Conservation (phyloP, 2,797 vertebrate genomes). For the Tragopan temminckii region DNA sequence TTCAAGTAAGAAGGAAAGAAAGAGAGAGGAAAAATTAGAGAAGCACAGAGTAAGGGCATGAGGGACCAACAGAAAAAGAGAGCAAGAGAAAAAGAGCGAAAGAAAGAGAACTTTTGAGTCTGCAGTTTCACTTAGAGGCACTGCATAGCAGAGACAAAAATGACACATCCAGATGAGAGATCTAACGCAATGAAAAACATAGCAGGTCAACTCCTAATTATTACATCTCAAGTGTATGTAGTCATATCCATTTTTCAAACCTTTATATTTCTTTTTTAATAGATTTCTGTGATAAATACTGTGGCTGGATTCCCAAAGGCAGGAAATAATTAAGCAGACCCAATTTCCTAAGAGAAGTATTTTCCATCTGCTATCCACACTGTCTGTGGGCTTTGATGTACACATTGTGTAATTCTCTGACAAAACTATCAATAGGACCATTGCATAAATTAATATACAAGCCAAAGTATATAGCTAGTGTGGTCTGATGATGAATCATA, state of each 20-base stretch:
- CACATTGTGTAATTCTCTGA: constrained; percentile 42
- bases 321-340: constrained; percentile 58
- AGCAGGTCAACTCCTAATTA: not conserved
- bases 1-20: not conserved
- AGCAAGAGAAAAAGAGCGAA: not conserved
- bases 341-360: constrained; percentile 58
- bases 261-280: constrained; percentile 14
- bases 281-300: not conserved
- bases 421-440: constrained; percentile 55
- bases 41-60: rapidly evolving
- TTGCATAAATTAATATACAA: constrained; percentile 69
- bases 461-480: constrained; percentile 37
- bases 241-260: constrained; percentile 12
- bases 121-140: not conserved
- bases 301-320: constrained; percentile 58
- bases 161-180: not conserved
- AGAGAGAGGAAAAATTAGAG: not conserved
- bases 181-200: not conserved
- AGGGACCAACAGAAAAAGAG: not conserved
- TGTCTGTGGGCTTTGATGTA: constrained; percentile 59
- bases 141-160: not conserved
- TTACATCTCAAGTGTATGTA: not conserved
- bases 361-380: constrained; percentile 49
- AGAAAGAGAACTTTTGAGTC: not conserved
- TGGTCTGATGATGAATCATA: constrained; percentile 31